These are phyloP conservation scores for Proterorhinus semilunaris DNA, from an alignment of 2,113 vertebrate species.

Conservation along the genomic window DNA sequence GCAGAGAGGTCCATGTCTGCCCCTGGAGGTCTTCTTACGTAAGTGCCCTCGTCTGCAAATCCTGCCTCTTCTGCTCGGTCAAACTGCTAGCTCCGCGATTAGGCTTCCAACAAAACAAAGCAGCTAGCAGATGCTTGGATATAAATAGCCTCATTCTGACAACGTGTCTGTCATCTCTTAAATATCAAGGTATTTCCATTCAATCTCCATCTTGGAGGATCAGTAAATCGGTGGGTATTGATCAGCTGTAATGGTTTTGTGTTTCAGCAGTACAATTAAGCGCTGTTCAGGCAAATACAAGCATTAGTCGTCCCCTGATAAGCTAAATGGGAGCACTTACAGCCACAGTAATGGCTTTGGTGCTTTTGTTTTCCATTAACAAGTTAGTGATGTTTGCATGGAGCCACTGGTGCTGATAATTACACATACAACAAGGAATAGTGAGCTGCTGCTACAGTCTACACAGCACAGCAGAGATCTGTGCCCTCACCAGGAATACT, in stretches of 20 bases:
- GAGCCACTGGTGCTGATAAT: constrained; percentile 35
- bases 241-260: constrained; percentile 11
- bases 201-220: background rate
- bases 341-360: constrained; percentile 20
- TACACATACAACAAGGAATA: constrained; percentile 35
- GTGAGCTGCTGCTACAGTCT: constrained; percentile 26
- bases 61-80: constrained; percentile 26
- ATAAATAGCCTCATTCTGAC: constrained; percentile 41
- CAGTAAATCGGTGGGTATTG: constrained; percentile 15
- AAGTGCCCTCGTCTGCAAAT: constrained; percentile 70
- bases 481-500: background rate
- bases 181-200: background rate
- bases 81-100: constrained; percentile 51
- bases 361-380: constrained; percentile 48
- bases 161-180: constrained; percentile 9
- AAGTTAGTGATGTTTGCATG: constrained; percentile 20
- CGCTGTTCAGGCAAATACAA: constrained; percentile 22
- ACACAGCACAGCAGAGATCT: constrained; percentile 34
- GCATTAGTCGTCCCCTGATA: constrained; percentile 25
- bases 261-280: constrained; percentile 9
- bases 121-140: constrained; percentile 50
- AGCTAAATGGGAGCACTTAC: constrained; percentile 25
- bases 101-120: constrained; percentile 47
- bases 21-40: constrained; percentile 88
- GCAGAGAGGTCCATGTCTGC: constrained; percentile 92